Base-by-base conservation (phyloP, 2,797 vertebrate species). In the Macropus fuliginosus region DNA sequence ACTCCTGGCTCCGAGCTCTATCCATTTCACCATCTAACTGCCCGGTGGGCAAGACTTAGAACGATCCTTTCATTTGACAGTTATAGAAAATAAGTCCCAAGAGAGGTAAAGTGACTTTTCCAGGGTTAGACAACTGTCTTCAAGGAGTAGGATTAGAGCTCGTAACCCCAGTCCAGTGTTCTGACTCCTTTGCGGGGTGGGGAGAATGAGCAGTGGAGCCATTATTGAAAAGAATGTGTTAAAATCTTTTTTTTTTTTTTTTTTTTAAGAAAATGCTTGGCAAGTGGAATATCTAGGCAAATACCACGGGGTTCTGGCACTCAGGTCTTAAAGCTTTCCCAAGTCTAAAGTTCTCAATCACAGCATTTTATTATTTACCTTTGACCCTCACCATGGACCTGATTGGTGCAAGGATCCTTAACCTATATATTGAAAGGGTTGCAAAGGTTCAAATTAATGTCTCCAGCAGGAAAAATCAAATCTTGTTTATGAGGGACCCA, bases 391-490 rank as follows among this genome's bases (percentile, higher is more conserved):
- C 62, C 16, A 40, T 46, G 57, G 66, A 46, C 18, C 62, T 62
- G 18, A 5, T 12, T 96, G 95, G 40, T 56, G n/a, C 54, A 95
- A 52, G 57, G 93, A 95, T 94, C 62, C 96, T 54, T 93, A 14
- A 66, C 94, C 93, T 93, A 40, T 91, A 56, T 93, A 3, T 52
- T 54, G 52, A 52, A 90, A 50, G 81, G 10, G 92, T 11, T 66
- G 91, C 91, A 91, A 92, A 57, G 94, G 91, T 28, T 95, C 91
- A 95, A 94, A 96, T 0, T 11, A 66, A 93, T 92, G 92, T 56
- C 95, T 94, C 59, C 91, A 95, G 93, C 50, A 92, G 94, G 90
- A 94, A 95, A 96, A 95, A 21, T 54, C 81, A 97, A 96, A 95
- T 46, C 66, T 14, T 96, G 91, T 97, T 95, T 92, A 87, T 92